Base-by-base conservation (phyloP, 1,140 invertebrate species). In the Hormaphis cornu region DNA sequence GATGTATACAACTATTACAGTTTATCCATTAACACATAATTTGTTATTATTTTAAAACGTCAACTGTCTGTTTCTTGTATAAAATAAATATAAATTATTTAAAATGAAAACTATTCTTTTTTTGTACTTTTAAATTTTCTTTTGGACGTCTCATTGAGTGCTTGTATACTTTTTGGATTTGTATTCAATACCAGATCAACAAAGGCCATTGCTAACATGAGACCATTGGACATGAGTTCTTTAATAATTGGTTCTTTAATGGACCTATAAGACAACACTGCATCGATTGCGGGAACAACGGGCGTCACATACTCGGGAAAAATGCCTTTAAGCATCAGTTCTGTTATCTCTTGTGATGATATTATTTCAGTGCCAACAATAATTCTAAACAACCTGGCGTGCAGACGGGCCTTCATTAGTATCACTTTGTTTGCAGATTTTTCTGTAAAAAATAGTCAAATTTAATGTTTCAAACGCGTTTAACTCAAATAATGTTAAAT, bases 331-430 rank as follows among this genome's bases (percentile, higher is more conserved):
- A 66, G 20, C 61, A 66, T 66, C 12, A 46, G 24, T 66, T 48
- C 61, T n/a, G 61, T 66, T 66, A 66, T 66, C 10, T 44, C 44
- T 48, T 66, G 61, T 24, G 61, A 66, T 22, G 61, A 66, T 20
- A 66, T 66, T 0, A 66, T 66, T 66, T 66, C 61, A 4, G 61
- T 66, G 16, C 61, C 61, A 66, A 66, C 30, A 66, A 66, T 24
- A 20, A 66, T 66, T 48, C 18, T 33, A 66, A 66, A 66, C 18
- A 66, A 33, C 26, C 61, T 66, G 6, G 61, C 61, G 1, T 66
- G 61, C 6, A 66, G 33, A 33, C 44, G 44, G 4, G 61, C 61
- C 35, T 50, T 66, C 42, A 66, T 48, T n/a, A 66, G 6, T 22
- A 66, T 5, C 5, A 66, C 61, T 50, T 66, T 66, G 18, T 48